phyloP scores from a whole-genome alignment of 2,113 vertebrate genomes.

The Daphoenositta chrysoptera region DNA sequence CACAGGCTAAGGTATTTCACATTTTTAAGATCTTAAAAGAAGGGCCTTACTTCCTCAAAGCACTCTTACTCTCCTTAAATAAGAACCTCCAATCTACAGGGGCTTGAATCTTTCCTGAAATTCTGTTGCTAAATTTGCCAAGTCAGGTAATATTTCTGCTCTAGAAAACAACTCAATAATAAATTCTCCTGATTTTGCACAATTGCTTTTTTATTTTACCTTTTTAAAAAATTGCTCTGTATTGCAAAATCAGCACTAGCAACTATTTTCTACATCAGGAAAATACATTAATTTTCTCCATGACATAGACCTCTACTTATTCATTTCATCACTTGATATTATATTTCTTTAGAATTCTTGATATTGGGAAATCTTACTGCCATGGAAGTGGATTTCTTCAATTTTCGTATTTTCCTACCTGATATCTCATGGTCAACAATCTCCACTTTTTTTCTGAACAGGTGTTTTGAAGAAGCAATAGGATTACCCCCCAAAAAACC shows the following conservation, averaged over 20 bases:
- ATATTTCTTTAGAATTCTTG: neutral
- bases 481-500: neutral
- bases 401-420: neutral
- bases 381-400: neutral
- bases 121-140: neutral
- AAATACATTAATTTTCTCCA: neutral
- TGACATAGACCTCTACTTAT: neutral
- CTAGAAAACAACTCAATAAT: neutral
- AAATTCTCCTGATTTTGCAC: neutral
- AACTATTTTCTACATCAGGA: neutral
- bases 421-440: neutral
- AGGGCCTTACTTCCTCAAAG: neutral
- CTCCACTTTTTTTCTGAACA: neutral
- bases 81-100: neutral
- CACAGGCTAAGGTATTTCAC: neutral
- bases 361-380: neutral
- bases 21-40: neutral
- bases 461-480: neutral
- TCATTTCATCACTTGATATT: neutral
- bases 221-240: accelerated
- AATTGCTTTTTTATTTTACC: neutral
- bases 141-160: neutral
- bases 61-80: neutral
- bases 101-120: neutral
- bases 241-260: neutral